A percentile compares a stretch with the other conserved stretches of the same genome.
These are phyloP conservation scores for Neosalanx taihuensis DNA, from an alignment of 2,797 vertebrate species.

Conservation along the genomic window DNA sequence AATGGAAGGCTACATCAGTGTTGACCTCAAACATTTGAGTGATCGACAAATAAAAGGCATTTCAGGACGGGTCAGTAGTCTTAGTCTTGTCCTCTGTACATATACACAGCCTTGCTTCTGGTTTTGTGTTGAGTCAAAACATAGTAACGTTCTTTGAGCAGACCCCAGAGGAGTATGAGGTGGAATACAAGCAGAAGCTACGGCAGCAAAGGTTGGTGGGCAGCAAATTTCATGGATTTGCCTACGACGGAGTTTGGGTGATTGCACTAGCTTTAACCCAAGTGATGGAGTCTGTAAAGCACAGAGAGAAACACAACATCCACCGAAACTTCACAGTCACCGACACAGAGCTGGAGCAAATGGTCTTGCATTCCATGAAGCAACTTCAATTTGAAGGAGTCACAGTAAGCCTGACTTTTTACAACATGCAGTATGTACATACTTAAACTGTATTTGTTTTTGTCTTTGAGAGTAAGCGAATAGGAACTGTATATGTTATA, in stretches of 20 bases:
- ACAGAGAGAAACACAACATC: slow-evolving; percentile 70
- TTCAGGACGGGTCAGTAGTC: slow-evolving; percentile 83
- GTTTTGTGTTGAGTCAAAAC: no score
- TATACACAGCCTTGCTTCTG: no score
- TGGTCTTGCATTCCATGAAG: slow-evolving; percentile 84
- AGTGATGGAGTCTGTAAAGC: slow-evolving; percentile 78
- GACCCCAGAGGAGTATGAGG: slow-evolving; percentile 86
- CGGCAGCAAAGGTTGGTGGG: slow-evolving; percentile 61
- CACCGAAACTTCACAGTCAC: slow-evolving; percentile 78
- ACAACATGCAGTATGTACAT: no score
- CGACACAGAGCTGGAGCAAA: slow-evolving; percentile 73
- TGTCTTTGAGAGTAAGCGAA: background rate
- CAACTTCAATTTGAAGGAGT: slow-evolving; percentile 85
- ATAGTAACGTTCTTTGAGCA: slow-evolving; percentile 38
- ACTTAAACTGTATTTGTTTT: background rate
- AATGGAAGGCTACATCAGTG: slow-evolving; percentile 84
- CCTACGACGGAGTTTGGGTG: slow-evolving; percentile 90
- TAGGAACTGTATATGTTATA: background rate
- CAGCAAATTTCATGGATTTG: slow-evolving; percentile 80
- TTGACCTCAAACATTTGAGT: slow-evolving; percentile 78
- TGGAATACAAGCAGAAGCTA: slow-evolving; percentile 76
- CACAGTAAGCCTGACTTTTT: slow-evolving; percentile 73
- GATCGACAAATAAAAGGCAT: slow-evolving; percentile 72
- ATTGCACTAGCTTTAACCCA: slow-evolving; percentile 77
- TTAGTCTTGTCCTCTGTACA: no score